Evolutionary conservation across 2,888 invertebrate genomes (phyloP), one percentile per base, ranked within the genome.

Genomic region (Carcina quercana): DNA sequence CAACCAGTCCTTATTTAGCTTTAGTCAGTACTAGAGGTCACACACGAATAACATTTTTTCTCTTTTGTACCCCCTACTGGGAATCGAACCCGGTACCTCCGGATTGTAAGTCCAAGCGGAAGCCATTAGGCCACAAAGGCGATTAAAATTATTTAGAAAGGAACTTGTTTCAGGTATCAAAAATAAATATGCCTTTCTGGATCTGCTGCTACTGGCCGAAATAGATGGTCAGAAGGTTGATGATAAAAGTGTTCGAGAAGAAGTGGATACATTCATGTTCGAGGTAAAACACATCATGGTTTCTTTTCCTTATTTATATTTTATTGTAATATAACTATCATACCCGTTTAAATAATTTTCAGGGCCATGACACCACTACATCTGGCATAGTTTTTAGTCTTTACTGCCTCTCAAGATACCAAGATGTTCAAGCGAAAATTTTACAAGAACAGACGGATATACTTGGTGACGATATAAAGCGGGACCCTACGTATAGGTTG

Each of bases 181-280:
- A 13, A 26, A 7, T 26, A 26, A 10, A 15, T 13, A 13, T n/a
- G 26, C 26, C 3, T 26, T 26, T 10, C 13, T 26, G 11, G 26
- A 26, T 10, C 13, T 88, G 20, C 53, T 90, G 3, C 53, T 90
- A n/a, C 74, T 87, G 30, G 73, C 86, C 1, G 10, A 29, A 8
- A 13, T n/a, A 13, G 80, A 86, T 42, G 87, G 85, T 3, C 57
- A 75, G 38, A 80, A 82, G 0, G 51, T 90, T 19, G 76, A 75
- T 7, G 79, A 88, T 40, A 59, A 86, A 15, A 86, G 87, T 38
- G 85, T 92, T 25, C 76, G 88, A 32, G 89, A 91, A 56, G 90
- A 91, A 71, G 89, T 91, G 0, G 89, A 91, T 43, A 91, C 91
- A 0, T 91, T 91, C 45, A 88, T 91, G 88, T 91, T 91, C 62